phyloP scores from a whole-genome alignment of 2,888 invertebrate species.

The Sclerodermus sp. region DNA sequence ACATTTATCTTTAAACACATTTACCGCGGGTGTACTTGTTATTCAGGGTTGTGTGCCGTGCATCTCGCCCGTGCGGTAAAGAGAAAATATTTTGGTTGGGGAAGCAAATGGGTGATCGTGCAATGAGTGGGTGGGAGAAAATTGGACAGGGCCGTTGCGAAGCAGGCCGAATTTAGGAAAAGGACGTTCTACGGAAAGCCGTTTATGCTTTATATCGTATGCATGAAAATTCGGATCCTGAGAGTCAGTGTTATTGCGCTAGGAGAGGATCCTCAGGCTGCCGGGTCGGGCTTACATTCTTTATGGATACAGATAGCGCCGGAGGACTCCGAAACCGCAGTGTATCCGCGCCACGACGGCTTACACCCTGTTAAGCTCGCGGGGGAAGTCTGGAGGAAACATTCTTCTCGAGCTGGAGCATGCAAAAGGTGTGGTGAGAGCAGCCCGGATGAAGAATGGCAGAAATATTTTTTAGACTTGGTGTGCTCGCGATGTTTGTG shows the following conservation, averaged over 20 bases:
- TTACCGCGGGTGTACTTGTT: no score
- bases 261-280: conserved; percentile 2
- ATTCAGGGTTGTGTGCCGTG: no score
- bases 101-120: background rate
- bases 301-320: conserved; percentile 43
- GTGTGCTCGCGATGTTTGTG: background rate
- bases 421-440: background rate
- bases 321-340: conserved; percentile 20
- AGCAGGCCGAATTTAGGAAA: no score
- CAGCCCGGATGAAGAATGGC: background rate
- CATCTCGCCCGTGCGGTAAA: no score
- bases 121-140: no score
- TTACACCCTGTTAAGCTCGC: conserved; percentile 35
- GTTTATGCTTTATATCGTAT: conserved; percentile 38
- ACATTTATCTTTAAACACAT: no score
- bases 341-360: conserved; percentile 22
- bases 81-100: no score
- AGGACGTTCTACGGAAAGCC: conserved; percentile 11
- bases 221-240: conserved; percentile 37
- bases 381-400: conserved; percentile 9
- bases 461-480: background rate
- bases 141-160: no score
- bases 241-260: conserved; percentile 33
- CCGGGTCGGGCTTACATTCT: conserved; percentile 36
- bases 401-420: conserved; percentile 6